Evolutionary conservation across 2,797 vertebrate species (phyloP).

Genomic region (Naso thynnoides): DNA sequence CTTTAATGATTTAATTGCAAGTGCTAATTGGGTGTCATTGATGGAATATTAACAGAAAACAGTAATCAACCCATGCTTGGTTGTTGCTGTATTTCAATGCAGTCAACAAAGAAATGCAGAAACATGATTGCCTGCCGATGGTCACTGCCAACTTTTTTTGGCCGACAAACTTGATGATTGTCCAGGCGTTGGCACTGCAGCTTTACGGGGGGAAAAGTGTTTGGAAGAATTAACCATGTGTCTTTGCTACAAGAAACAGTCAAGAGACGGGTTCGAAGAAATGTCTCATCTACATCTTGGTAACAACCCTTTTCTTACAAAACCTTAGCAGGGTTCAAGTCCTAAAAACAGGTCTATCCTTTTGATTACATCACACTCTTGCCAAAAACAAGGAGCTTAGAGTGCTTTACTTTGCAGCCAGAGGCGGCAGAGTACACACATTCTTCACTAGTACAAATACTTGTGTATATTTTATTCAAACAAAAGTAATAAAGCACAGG

Average conservation of each 20-base stretch:
- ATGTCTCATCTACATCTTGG: neutral
- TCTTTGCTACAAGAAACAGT: neutral
- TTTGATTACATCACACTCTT: neutral
- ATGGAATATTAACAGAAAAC: slow-evolving; percentile 18
- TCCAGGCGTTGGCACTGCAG: neutral
- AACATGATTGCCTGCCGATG: neutral
- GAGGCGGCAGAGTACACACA: too few species aligned
- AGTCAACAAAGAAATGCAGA: neutral
- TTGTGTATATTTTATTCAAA: too few species aligned
- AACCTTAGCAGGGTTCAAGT: neutral
- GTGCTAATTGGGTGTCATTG: slow-evolving; percentile 6
- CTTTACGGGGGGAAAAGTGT: neutral
- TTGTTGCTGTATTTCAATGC: neutral
- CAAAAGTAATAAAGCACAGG: too few species aligned
- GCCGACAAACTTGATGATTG: neutral
- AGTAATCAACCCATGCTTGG: neutral
- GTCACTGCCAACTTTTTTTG: neutral
- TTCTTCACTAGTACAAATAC: too few species aligned
- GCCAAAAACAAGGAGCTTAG: too few species aligned
- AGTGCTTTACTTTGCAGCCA: too few species aligned
- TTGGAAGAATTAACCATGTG: neutral
- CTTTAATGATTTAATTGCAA: slow-evolving; percentile 15
- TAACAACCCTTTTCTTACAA: neutral
- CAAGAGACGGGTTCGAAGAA: too few species aligned
- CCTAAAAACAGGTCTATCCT: neutral